phyloP scores from a whole-genome alignment of 2,113 vertebrate genomes.

The Oxyura jamaicensis region DNA sequence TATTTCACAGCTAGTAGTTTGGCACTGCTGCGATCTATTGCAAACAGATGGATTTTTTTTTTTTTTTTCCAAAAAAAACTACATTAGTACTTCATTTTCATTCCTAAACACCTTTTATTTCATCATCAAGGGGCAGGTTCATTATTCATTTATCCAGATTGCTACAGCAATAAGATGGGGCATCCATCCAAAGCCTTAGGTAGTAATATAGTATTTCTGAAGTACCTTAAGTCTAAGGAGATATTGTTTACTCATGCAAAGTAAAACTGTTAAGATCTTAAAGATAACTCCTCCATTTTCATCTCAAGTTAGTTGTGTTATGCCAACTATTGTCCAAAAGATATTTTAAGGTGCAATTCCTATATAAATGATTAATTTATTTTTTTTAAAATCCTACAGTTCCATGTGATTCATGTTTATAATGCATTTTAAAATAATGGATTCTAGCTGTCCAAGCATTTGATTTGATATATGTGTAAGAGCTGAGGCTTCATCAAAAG shows the following conservation, averaged over 20 bases:
- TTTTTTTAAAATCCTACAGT: background rate
- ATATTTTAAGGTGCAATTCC: background rate
- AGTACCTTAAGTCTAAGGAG: background rate
- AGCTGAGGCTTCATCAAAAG: background rate
- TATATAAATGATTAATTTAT: background rate
- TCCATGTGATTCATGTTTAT: background rate
- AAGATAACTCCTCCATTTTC: background rate
- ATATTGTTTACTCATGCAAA: background rate
- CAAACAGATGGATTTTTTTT: background rate
- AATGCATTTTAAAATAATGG: background rate
- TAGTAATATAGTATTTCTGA: background rate
- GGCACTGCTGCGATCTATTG: accelerated
- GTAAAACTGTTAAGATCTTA: background rate
- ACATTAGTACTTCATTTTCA: background rate
- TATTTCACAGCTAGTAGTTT: background rate
- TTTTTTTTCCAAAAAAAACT: background rate
- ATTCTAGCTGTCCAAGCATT: background rate
- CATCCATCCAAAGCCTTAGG: background rate
- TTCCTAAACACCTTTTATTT: background rate
- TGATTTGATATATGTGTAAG: background rate
- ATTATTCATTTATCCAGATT: background rate
- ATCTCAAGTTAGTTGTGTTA: background rate
- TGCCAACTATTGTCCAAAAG: background rate
- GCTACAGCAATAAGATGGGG: background rate
- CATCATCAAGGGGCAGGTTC: background rate